Conservation (phyloP, 2,888 invertebrate genomes). For the Venusia cambrica region DNA sequence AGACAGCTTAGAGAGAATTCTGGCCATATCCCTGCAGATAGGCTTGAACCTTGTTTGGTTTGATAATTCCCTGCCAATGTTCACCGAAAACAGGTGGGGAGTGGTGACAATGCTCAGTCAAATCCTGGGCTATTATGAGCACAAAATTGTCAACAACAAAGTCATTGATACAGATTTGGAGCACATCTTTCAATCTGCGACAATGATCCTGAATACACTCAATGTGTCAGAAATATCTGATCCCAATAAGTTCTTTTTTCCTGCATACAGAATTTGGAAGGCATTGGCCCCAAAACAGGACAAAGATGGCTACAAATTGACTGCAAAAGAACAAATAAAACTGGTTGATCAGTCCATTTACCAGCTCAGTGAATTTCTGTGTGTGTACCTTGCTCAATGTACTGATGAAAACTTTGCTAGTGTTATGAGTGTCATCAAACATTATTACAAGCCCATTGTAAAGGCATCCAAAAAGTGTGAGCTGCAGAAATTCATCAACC, state of each 20-base stretch:
- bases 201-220: slow-evolving; percentile 49
- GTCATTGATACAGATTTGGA: slow-evolving; percentile 62
- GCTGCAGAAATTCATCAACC: slow-evolving; percentile 40
- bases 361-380: slow-evolving; percentile 31
- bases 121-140: slow-evolving; percentile 58
- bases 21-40: slow-evolving; percentile 61
- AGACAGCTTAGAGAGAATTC: slow-evolving; percentile 59
- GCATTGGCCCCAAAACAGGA: slow-evolving; percentile 26
- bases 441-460: slow-evolving; percentile 53
- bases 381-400: slow-evolving; percentile 57
- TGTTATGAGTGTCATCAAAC: slow-evolving; percentile 46
- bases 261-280: slow-evolving; percentile 60
- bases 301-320: slow-evolving; percentile 29
- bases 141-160: slow-evolving; percentile 54
- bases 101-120: slow-evolving; percentile 49
- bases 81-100: slow-evolving; percentile 42
- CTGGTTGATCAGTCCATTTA: slow-evolving; percentile 9
- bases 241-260: slow-evolving; percentile 52
- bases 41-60: slow-evolving; percentile 57
- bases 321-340: slow-evolving; percentile 51
- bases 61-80: slow-evolving; percentile 56
- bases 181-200: slow-evolving; percentile 59
- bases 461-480: slow-evolving; percentile 42
- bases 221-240: slow-evolving; percentile 43
- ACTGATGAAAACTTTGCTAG: slow-evolving; percentile 46